Evolutionary conservation across 2,797 vertebrate genomes (phyloP).

Genomic region (Falco novaeseelandiae): DNA sequence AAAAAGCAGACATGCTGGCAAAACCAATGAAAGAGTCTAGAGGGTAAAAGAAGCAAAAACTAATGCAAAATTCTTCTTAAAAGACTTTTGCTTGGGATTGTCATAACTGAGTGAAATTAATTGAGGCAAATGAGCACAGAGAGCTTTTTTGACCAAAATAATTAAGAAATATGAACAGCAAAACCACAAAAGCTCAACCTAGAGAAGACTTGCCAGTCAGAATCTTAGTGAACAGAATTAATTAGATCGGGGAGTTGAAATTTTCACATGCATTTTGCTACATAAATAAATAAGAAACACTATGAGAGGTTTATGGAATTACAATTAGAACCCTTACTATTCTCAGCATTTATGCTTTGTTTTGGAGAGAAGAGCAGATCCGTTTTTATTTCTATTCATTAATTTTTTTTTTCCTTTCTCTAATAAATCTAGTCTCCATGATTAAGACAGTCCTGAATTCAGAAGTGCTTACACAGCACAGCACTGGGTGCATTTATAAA

Average conservation of each 20-base stretch:
- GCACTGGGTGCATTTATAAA: not conserved
- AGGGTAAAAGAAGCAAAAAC: conserved; percentile 49
- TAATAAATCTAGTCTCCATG: not conserved
- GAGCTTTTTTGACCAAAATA: conserved; percentile 33
- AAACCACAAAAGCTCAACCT: conserved; percentile 21
- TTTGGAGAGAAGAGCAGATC: not conserved
- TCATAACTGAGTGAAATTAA: conserved; percentile 27
- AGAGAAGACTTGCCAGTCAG: conserved; percentile 37
- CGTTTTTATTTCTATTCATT: not conserved
- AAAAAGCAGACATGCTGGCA: conserved; percentile 70
- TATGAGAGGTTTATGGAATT: conserved; percentile 55
- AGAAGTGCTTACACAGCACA: not conserved
- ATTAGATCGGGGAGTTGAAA: conserved; percentile 62
- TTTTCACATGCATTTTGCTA: conserved; percentile 58
- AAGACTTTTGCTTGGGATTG: not conserved
- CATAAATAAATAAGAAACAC: conserved; percentile 46
- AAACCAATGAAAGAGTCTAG: conserved; percentile 70
- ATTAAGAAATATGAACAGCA: conserved; percentile 44
- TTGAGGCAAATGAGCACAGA: not conserved
- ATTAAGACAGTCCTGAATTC: not conserved
- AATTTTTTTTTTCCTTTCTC: not conserved
- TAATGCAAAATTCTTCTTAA: conserved; percentile 27
- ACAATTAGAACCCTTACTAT: conserved; percentile 49
- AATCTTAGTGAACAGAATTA: conserved; percentile 57
- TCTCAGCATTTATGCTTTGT: conserved; percentile 31